Percentiles rank a stretch among this genome's conserved stretches.
These are phyloP conservation scores for Xestia c-nigrum DNA, from an alignment of 2,888 invertebrate genomes.

Conservation along the genomic window DNA sequence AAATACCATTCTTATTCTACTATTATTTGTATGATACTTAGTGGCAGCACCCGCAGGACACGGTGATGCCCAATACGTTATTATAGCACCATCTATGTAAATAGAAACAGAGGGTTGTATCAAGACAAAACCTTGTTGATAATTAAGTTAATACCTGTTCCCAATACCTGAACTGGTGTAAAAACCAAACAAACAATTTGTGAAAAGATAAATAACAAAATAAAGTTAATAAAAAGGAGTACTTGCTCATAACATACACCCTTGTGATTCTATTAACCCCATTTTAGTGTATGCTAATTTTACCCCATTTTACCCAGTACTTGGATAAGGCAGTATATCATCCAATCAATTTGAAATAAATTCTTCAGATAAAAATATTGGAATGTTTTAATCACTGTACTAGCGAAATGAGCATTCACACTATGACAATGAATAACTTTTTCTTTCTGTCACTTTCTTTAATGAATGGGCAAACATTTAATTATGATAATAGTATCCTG, in stretches of 20 bases:
- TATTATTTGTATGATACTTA: not conserved
- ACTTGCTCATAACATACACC: not conserved
- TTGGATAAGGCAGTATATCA: not conserved
- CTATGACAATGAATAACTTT: not conserved
- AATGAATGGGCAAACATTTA: slow-evolving; percentile 1
- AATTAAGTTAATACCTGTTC: no score
- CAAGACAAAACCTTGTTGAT: not conserved
- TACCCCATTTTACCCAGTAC: not conserved
- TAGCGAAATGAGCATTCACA: not conserved
- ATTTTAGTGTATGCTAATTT: no score
- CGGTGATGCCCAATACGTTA: not conserved
- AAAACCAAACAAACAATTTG: no score
- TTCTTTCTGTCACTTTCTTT: slow-evolving; percentile 15
- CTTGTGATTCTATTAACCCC: not conserved
- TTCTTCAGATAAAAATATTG: not conserved
- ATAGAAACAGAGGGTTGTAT: no score
- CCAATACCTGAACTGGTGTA: no score
- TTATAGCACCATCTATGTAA: not conserved
- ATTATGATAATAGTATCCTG: slow-evolving; percentile 39
- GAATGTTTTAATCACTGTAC: not conserved
- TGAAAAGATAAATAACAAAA: no score
- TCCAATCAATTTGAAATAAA: not conserved
- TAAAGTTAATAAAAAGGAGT: not conserved
- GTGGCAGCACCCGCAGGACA: not conserved
- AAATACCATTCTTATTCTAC: not conserved